These are phyloP conservation scores for Meta bourneti DNA, from an alignment of 2,888 invertebrate species.

Conservation along the genomic window DNA sequence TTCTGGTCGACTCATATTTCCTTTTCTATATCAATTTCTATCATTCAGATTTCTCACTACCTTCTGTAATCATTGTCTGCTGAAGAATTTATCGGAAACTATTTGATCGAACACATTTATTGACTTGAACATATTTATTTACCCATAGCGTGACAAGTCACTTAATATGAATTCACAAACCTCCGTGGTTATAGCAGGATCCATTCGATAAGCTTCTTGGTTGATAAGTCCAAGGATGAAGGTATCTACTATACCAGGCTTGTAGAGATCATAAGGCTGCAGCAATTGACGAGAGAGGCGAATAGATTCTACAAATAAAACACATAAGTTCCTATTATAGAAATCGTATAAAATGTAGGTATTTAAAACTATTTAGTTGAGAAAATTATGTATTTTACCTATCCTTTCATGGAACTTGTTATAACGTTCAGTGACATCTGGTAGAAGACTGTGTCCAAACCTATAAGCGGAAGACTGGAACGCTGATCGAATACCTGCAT, in stretches of 20 bases:
- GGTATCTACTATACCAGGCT: slow-evolving; percentile 93
- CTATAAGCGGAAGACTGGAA: slow-evolving; percentile 95
- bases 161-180: slow-evolving; percentile 1
- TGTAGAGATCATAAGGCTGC: slow-evolving; percentile 92
- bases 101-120: too few relatives aligned
- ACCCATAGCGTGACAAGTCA: background rate
- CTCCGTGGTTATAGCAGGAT: slow-evolving; percentile 92
- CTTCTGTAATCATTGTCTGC: too few relatives aligned
- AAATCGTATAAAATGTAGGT: background rate
- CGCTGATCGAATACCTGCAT: slow-evolving; percentile 92
- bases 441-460: slow-evolving; percentile 93
- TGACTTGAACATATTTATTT: background rate
- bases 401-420: slow-evolving; percentile 97
- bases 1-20: too few relatives aligned
- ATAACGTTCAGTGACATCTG: slow-evolving; percentile 95
- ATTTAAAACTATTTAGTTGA: background rate
- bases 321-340: background rate
- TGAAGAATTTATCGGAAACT: too few relatives aligned
- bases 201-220: slow-evolving; percentile 96
- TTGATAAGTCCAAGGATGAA: slow-evolving; percentile 96
- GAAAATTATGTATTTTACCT: slow-evolving; percentile 82
- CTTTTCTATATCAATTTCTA: too few relatives aligned
- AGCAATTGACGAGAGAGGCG: slow-evolving; percentile 89
- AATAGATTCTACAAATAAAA: slow-evolving; percentile 86
- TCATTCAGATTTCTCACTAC: too few relatives aligned